Percentiles rank a stretch among this genome's conserved stretches.
Conservation (phyloP, 2,797 vertebrate species). For the Vespertilio murinus region DNA sequence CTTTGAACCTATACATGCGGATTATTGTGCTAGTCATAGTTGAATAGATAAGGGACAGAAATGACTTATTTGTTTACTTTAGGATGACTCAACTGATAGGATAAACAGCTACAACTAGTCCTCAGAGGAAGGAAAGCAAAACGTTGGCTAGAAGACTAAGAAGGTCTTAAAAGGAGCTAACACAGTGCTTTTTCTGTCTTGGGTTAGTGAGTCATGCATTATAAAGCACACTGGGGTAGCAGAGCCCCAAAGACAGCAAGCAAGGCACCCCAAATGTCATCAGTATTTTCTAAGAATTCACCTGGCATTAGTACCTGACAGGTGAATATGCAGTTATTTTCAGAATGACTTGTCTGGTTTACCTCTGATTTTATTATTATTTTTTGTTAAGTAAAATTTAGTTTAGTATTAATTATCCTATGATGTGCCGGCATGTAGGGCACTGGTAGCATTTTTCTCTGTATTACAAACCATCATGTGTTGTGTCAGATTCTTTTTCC, state of each 20-base stretch:
- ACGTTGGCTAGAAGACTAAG: accelerated
- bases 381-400: background rate
- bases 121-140: background rate
- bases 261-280: background rate
- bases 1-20: background rate
- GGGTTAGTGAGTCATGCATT: background rate
- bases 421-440: background rate
- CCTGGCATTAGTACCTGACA: background rate
- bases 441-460: background rate
- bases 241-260: background rate
- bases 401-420: background rate
- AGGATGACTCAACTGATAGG: background rate
- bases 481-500: background rate
- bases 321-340: background rate
- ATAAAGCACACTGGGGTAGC: background rate
- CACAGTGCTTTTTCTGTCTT: background rate
- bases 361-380: conserved; percentile 15
- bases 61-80: conserved; percentile 15
- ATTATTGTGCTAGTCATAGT: background rate
- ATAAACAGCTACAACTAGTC: background rate
- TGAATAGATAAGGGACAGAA: background rate
- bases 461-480: background rate
- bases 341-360: background rate
- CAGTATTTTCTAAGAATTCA: background rate
- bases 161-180: background rate